Evolutionary conservation across 2,113 vertebrate genomes (phyloP).

Genomic region (Syngnathus typhle): DNA sequence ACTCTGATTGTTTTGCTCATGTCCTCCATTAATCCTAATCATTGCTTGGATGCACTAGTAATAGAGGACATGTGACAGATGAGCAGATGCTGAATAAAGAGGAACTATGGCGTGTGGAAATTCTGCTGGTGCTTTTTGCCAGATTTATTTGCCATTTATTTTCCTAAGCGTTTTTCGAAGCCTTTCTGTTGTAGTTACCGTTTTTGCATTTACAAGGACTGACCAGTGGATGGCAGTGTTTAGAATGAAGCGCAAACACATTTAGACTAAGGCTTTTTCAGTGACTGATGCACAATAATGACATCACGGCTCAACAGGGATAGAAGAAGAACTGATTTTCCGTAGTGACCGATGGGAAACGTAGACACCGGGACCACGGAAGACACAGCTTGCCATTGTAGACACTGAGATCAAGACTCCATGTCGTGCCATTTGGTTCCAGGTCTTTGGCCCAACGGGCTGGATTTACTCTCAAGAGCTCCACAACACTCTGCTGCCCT

Average conservation of each 20-base stretch:
- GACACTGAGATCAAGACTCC: background rate
- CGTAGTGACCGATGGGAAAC: background rate
- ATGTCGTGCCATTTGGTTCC: background rate
- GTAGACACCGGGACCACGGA: background rate
- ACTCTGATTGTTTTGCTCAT: conserved; percentile 8
- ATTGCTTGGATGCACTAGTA: background rate
- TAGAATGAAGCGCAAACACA: no score
- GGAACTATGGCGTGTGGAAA: background rate
- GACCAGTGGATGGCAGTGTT: no score
- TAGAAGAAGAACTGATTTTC: background rate
- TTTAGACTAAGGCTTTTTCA: no score
- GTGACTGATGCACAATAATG: background rate
- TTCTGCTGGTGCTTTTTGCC: background rate
- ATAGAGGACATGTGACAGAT: background rate
- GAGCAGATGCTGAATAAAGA: background rate
- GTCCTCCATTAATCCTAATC: conserved; percentile 3
- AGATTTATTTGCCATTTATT: no score
- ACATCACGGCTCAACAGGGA: background rate
- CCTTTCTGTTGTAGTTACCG: no score
- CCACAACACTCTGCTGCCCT: conserved; percentile 51
- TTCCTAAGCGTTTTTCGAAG: no score
- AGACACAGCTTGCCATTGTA: background rate
- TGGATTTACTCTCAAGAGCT: conserved; percentile 16
- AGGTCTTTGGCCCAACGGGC: background rate
- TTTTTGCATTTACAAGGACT: no score